Evolutionary conservation across 2,113 vertebrate species (phyloP), one percentile per base, ranked within the genome.

Genomic region (Zapornia atra): DNA sequence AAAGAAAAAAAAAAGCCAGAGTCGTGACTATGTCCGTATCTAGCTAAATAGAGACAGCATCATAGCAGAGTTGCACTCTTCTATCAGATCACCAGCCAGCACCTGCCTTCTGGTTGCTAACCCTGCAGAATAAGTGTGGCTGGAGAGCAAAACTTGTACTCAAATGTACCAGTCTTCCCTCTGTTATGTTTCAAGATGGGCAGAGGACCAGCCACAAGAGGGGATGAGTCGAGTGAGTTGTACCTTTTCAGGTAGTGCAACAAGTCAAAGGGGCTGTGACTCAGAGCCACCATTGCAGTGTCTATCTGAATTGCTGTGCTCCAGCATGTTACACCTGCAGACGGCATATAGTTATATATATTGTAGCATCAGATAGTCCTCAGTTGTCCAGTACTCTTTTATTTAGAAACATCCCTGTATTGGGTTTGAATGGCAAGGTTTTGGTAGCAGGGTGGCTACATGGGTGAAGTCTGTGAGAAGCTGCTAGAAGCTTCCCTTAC

Each of bases 101-200:
- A 26, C 4, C 53, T 80, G 40, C 33, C 8, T 77, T 79, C n/a
- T 25, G 16, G 11, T 14, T 25, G 14, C n/a, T 53, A 53, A 33
- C 10, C 19, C 44, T 61, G 44, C 18, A 84, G 70, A 90, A 29
- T 5, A 28, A 64, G 31, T 4, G 31, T 2, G 3, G n/a, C 9
- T 54, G 51, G 81, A 84, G 17, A 44, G 31, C 12, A 73, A 80
- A 61, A 73, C 7, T 26, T 54, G 3, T 6, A 38, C n/a, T 13
- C 9, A 88, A 80, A 63, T 16, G 31, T 31, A n/a, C 1, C 1
- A 1, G 12, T 13, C 11, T 82, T 92, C 34, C 9, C 50, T 17
- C 0, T 0, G 5, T 56, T 65, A 9, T 7, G 2, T 36, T 83
- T 66, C 42, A 28, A 68, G 54, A 19, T 0, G 1, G 12, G 4